Base-by-base conservation (phyloP, 2,888 invertebrate species). In the Spilosoma lubricipeda region DNA sequence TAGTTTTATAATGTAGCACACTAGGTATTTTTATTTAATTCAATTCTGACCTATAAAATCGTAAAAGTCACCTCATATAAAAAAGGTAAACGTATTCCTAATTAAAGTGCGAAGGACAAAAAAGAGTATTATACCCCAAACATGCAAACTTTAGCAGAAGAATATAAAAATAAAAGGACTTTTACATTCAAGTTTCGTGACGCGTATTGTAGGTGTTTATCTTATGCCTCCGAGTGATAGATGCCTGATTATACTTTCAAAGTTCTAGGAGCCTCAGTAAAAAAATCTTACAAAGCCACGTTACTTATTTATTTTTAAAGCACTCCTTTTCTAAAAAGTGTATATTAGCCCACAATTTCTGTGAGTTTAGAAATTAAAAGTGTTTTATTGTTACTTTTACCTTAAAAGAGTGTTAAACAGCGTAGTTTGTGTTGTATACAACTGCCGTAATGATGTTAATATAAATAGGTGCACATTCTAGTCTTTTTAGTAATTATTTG, bases 171-270 rank as follows among this genome's bases (percentile, higher is more conserved):
- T 63, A 63, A 63, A 63, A 63, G 1, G 30, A 27, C 63, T 63
- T 63, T 30, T 63, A 63, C 30, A 30, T 30, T 63, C 63, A 30
- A 63, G 30, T 30, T 63, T 30, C 59, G 59, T 59, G 59, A 59
- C 15, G 59, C 59, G 63, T 30, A 79, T 74, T 80, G 82, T 82
- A 66, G 56, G 64, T 67, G 56, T 68, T 45, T 8, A 67, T 45
- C 23, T 63, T 63, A 63, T 30, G 63, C 63, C 63, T 63, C 30
- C 63, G 63, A 30, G 63, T 42, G 45, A 42, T 30, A 11, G 66
- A 33, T n/a, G 48, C 23, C 42, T 59, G 30, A 63, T 63, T 63
- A 63, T 63, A 63, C 63, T 63, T 63, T 63, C 63, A 30, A 63
- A 63, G 63, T 30, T 63, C 63, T 30, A 63, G 63, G 5, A 63